Evolutionary conservation across 2,888 invertebrate genomes (phyloP), one percentile per base, ranked within the genome.

Genomic region (Achlya flavicornis): DNA sequence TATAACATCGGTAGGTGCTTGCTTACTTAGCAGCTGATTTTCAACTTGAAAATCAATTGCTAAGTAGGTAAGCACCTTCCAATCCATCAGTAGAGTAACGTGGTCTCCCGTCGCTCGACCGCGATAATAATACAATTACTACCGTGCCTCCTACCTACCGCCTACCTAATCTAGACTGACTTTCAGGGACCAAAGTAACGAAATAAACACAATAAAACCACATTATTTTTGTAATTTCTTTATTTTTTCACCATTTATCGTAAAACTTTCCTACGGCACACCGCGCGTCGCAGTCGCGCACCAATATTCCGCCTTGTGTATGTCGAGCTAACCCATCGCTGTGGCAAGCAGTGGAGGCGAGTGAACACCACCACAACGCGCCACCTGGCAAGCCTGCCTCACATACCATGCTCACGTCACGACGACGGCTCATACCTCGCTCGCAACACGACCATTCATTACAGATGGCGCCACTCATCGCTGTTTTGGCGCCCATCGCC

Each of bases 201-300:
- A 12, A 41, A 41, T 3, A 12, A 41, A 59, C 64, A 10, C 64
- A 70, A 66, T 70, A 63, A 77, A 66, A 65, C 63, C 71, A 66
- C 63, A 3, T 32, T 64, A 70, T 88, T 91, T 92, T 92, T 91
- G 87, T 90, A 91, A 88, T 92, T 93, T 92, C 88, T 92, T 92
- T 92, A 92, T 91, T 92, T 91, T 90, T 92, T 92, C 91, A 93
- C 93, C 93, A 93, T 93, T 93, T 93, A 93, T 93, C 92, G 91
- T 92, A 92, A 93, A 93, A 92, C 92, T 90, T 90, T 90, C 92
- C 90, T 91, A 92, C 89, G 91, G 89, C 91, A 91, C 88, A 90
- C 90, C 89, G 90, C 91, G 90, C 91, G 88, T 90, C 88, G 87
- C 90, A 87, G 86, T 86, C 89, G 89, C 92, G 90, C 90, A 84